Conservation (phyloP, 2,797 vertebrate genomes). For the Cyprinodon diabolis region DNA sequence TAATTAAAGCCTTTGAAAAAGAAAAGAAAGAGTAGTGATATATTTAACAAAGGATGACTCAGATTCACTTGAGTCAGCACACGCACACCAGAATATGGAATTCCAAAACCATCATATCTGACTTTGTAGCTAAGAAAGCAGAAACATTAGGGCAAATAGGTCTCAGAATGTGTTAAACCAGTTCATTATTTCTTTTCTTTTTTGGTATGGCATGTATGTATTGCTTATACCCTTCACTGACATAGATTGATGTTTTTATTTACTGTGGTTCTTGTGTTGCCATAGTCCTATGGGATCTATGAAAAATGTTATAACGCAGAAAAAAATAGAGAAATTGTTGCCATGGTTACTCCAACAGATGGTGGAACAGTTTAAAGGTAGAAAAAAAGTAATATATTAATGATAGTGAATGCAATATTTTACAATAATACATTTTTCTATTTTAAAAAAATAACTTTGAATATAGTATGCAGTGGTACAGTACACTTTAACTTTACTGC, state of each 20-base stretch:
- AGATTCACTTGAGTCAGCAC: not conserved
- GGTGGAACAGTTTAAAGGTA: not conserved
- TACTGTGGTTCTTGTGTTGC: not conserved
- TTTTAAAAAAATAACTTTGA: conserved; percentile 18
- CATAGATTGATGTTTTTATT: not conserved
- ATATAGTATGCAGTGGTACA: not conserved
- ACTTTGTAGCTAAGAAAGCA: not conserved
- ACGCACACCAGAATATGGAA: not conserved
- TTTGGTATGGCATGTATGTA: not conserved
- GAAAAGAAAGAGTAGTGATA: too few species aligned
- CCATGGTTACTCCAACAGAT: conserved; percentile 10
- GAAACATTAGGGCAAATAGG: conserved; percentile 5
- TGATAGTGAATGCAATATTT: conserved; percentile 17
- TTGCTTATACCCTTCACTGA: not conserved
- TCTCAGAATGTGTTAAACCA: not conserved
- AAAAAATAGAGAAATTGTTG: conserved; percentile 7
- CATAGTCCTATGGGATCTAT: too few species aligned
- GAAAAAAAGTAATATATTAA: conserved; percentile 12
- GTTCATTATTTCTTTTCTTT: not conserved
- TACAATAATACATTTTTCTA: conserved; percentile 14
- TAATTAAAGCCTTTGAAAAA: not conserved
- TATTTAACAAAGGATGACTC: not conserved
- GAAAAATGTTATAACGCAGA: not conserved
- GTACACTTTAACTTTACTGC: not conserved
- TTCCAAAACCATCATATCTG: not conserved